Base-by-base conservation (phyloP, 2,113 vertebrate species). In the Condylura cristata region DNA sequence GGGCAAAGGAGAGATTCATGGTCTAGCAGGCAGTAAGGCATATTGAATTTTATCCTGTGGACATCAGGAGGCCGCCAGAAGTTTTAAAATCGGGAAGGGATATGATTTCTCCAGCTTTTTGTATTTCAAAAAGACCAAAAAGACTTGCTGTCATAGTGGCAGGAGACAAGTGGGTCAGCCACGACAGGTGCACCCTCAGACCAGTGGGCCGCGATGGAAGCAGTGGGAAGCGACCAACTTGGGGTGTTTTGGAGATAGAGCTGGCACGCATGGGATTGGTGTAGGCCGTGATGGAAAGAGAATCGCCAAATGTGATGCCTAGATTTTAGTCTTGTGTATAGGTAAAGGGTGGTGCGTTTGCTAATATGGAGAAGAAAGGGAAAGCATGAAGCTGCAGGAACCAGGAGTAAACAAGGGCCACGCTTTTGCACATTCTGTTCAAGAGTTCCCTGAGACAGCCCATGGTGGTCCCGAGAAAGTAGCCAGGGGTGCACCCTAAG, bases 161-260 rank as follows among this genome's bases (percentile, higher is more conserved):
- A 48, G 51, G 7, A 58, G 74, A 63, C 6, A 46, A 32, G 53
- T 20, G 9, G 22, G 70, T 46, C n/a, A 3, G 24, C 16, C 22
- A 7, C 12, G 53, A 90, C 20, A 18, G 8, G 16, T 1, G 44
- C 5, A 34, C 8, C 13, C 48, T 8, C 1, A 24, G 46, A 20
- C 8, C 1, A 37, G 56, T 28, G 0, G 0, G 22, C 2, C 39
- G 46, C 39, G 28, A 39, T 2, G 7, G 39, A 26, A 41, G 39
- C 46, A 17, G 17, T 0, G 18, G 61, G 46, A 13, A 28, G 61
- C 17, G 10, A 8, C 70, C 24, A 13, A 34, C 34, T 46, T 53
- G 51, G 51, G 4, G 51, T 53, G 20, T 13, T 58, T 86, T 51
- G 53, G 75, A 87, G 30, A 12, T 26, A 53, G 46, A 56, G 56